phyloP scores from a whole-genome alignment of 2,888 invertebrate genomes.

The Blastobasis lacticolella region DNA sequence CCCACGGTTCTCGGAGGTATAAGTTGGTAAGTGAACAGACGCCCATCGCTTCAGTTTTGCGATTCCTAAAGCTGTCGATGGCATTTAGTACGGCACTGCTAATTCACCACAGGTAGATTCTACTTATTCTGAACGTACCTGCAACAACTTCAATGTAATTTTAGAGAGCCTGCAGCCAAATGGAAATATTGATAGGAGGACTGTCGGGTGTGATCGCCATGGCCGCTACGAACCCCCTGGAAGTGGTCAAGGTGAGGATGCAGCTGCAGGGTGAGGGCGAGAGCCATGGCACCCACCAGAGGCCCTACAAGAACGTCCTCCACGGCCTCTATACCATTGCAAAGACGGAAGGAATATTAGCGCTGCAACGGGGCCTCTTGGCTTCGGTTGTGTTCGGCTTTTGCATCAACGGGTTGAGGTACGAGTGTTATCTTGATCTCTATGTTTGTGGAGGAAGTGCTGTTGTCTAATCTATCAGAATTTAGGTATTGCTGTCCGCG shows the following conservation, averaged over 20 bases:
- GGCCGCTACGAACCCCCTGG: slow-evolving; percentile 89
- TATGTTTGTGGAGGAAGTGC: no score
- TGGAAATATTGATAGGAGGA: slow-evolving; percentile 84
- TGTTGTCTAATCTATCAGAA: no score
- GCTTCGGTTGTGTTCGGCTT: slow-evolving; percentile 88
- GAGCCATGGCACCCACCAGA: no score
- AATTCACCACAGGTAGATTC: no score
- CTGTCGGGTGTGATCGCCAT: slow-evolving; percentile 83
- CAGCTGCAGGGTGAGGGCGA: slow-evolving; percentile 84
- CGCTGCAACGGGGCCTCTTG: slow-evolving; percentile 84
- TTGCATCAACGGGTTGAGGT: slow-evolving; percentile 71
- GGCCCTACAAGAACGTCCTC: slow-evolving; percentile 80
- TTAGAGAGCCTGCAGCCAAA: slow-evolving; percentile 23
- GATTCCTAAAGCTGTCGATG: no score
- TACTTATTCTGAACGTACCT: no score
- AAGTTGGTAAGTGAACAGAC: no score
- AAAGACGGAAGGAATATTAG: slow-evolving; percentile 81
- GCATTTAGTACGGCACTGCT: no score
- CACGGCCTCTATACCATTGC: slow-evolving; percentile 84
- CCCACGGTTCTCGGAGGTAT: no score
- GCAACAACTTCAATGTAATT: no score
- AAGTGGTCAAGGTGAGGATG: slow-evolving; percentile 90
- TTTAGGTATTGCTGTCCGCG: no score
- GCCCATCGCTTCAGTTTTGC: no score
- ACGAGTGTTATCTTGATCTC: slow-evolving; percentile 15